Evolutionary conservation across 2,797 vertebrate species (phyloP), one percentile per base, ranked within the genome.

Genomic region (Coregonus sp.): DNA sequence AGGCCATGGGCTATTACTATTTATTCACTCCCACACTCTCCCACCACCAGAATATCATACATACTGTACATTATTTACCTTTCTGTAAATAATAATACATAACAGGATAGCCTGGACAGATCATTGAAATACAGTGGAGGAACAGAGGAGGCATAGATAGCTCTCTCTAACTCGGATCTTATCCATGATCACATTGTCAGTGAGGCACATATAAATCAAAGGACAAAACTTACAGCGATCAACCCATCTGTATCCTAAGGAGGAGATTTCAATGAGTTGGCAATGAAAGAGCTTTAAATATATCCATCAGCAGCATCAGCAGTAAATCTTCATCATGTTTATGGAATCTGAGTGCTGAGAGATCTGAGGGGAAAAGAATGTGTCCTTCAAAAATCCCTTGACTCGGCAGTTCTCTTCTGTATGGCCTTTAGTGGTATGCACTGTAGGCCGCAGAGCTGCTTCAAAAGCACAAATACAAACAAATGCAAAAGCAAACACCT

Each of bases 321-420:
- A 77, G 78, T 88, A 90, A 91, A 88, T 89, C 87, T 89, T 82
- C 83, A 84, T 86, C 81, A 75, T 84, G 82, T 91, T 91, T 88
- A 90, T 86, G 75, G 80, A 75, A 80, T 85, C 51, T 12, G 1
- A 31, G 82, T 77, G 83, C 72, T 74, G 87, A 88, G 75, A 71
- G 87, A 88, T 84, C 29, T 68, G 54, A 78, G 73, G 68, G 75
- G 79, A 73, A 47, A 83, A 84, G 87, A 89, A 89, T 83, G 83
- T 75, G 74, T 86, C 85, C 82, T 81, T 86, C 37, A 82, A 75
- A 79, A 81, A 82, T 71, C 47, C 67, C 69, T 74, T 51, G 20
- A 81, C 82, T 89, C 83, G 74, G 31, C 76, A 65, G 35, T 82
- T 89, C 86, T 82, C 78, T 29, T 40, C 68, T 40, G 59, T 15